Base-by-base conservation (phyloP, 2,797 vertebrate species). In the Borostomias antarcticus region DNA sequence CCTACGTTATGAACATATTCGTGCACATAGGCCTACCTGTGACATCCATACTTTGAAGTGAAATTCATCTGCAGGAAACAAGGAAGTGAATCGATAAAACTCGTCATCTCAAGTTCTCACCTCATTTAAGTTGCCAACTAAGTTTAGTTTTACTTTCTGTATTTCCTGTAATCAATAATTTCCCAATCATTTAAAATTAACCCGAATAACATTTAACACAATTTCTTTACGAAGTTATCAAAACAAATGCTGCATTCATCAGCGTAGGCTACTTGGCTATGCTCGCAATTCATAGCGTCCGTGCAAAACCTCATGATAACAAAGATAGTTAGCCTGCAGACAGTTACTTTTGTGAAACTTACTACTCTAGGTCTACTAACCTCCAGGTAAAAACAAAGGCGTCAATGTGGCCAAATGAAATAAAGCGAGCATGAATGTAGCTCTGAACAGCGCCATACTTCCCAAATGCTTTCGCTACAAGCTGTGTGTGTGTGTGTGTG, bases 31-130 rank as follows among this genome's bases (percentile, higher is more conserved):
- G 9, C 10, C 48, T 52, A 52, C 87, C 81, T 85, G 62, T 64
- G 64, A 74, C 75, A 84, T 79, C 86, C 83, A 88, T 45, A 43
- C 59, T 75, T 82, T 83, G 75, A 88, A 86, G 0, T 37, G 25
- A 67, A 70, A 60, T 68, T 88, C 78, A 13, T 85, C 85, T 86
- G 26, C 64, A 50, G 13, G 9, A 65, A 61, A 3, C n/a, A 58
- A n/a, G 2, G 15, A n/a, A 29, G 28, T 56, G 15, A 56, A 5
- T 11, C 17, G 7, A n/a, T 48, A 8, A 48, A 17, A 48, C n/a
- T n/a, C n/a, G n/a, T n/a, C 7, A n/a, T 19, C 7, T 48, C 15
- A 48, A 50, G 8, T 2, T 2, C 17, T 50, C n/a, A 50, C 17
- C 3, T 45, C 40, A 45, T 45, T 45, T 45, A 13, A n/a, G 40